Evolutionary conservation across 2,113 vertebrate genomes (phyloP).

Genomic region (Murina feae): DNA sequence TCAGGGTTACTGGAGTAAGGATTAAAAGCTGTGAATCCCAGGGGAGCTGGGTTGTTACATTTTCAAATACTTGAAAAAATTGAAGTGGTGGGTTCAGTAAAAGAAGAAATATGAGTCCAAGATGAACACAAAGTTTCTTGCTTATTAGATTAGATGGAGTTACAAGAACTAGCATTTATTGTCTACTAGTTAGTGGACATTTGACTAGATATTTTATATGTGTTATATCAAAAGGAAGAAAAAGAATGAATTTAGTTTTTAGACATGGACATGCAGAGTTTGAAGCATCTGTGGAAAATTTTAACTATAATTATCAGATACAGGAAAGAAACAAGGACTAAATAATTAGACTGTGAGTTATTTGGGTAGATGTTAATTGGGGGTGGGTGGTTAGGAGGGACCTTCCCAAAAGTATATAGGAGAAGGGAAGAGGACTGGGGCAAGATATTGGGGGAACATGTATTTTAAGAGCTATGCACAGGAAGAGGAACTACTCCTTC

Average conservation of each 20-base stretch:
- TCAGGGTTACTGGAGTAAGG: neutral
- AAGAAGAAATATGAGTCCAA: constrained; percentile 8
- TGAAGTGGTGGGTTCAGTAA: neutral
- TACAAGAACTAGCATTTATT: neutral
- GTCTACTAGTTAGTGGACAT: neutral
- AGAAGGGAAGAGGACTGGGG: neutral
- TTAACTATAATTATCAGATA: neutral
- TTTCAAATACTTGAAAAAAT: constrained; percentile 27
- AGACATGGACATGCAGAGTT: neutral
- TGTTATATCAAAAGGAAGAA: constrained; percentile 4
- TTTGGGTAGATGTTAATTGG: neutral
- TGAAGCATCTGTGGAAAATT: neutral
- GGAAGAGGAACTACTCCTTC: neutral
- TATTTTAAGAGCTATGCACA: constrained; percentile 7
- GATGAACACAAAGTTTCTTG: neutral
- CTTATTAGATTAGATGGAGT: neutral
- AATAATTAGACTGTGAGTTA: constrained; percentile 26
- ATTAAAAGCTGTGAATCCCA: neutral
- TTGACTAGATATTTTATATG: neutral
- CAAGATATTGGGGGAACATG: neutral
- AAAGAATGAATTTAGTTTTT: constrained; percentile 36
- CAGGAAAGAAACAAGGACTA: neutral
- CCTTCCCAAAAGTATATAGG: constrained; percentile 17
- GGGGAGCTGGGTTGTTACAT: neutral
- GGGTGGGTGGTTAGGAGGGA: neutral